Conservation (phyloP, 2,797 vertebrate genomes). For the Emydoidea blandingii region DNA sequence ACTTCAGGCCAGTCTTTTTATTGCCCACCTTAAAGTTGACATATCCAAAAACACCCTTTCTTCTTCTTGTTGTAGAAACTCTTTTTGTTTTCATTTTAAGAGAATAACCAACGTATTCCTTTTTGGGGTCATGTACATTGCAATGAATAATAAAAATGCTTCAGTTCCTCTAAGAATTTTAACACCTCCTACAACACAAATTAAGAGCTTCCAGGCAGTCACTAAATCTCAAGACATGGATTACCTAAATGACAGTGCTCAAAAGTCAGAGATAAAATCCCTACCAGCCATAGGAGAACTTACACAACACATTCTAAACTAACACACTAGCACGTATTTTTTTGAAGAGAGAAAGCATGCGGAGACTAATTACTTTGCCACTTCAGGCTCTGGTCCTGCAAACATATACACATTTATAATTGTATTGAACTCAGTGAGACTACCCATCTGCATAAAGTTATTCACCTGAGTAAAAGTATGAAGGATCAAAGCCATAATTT, state of each 20-base stretch:
- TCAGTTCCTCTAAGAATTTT: background rate
- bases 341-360: accelerated
- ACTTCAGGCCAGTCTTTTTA: background rate
- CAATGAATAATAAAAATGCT: accelerated
- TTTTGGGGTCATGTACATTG: accelerated
- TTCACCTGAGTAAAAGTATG: accelerated
- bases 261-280: background rate
- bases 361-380: accelerated
- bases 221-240: accelerated
- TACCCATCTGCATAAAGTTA: background rate
- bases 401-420: accelerated
- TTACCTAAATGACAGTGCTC: accelerated
- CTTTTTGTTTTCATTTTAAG: accelerated
- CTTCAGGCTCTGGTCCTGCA: accelerated
- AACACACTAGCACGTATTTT: background rate
- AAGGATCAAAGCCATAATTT: accelerated
- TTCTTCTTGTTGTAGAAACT: background rate
- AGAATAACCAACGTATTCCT: accelerated
- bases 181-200: accelerated
- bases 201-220: background rate
- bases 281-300: background rate
- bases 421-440: accelerated
- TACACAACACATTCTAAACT: background rate
- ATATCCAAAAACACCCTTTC: background rate
- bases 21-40: background rate